Evolutionary conservation across 2,888 invertebrate genomes (phyloP), one percentile per base, ranked within the genome.

Genomic region (Baccha elongata): DNA sequence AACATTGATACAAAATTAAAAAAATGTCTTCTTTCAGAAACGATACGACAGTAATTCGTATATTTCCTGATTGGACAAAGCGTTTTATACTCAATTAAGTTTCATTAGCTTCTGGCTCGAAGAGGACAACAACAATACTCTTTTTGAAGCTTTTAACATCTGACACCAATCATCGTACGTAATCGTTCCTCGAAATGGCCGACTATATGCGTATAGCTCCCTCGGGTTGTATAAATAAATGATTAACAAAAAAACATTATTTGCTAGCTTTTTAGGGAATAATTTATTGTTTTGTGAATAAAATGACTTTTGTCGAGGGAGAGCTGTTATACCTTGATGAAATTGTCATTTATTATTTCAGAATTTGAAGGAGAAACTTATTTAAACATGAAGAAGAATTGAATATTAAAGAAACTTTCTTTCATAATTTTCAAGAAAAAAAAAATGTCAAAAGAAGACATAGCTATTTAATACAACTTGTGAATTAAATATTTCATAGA

Each of bases 71-170:
- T 19, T 10, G 19, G 19, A 19, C 19, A 19, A 19, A 17, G 44
- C 19, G 3, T 44, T 44, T 19, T 17, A 44, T 44, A 44, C 44
- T 44, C 44, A 44, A 44, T 44, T 44, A 19, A 19, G 10, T 44
- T 19, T 44, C 19, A 44, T 44, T 44, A 44, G 5, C 8, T 7
- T n/a, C 10, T n/a, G 13, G n/a, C 37, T 40, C 10, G 10, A 44
- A 10, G 19, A 37, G 37, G 37, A 35, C 35, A 35, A 35, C 19
- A 19, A 19, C 19, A 44, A 19, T 8, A 19, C 19, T 8, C 10
- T 37, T 37, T 19, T 44, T 17, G 19, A 17, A 44, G 44, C 17
- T 44, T 44, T 44, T 44, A 44, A 44, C 19, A 44, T 17, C 44
- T 44, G 19, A 44, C 17, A 44, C 19, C 19, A n/a, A n/a, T n/a